Evolutionary conservation across 53 echinoderm and acorn worm genomes (phyloP), one percentile per base, ranked within the genome.

Genomic region (Echinometra lucunter): DNA sequence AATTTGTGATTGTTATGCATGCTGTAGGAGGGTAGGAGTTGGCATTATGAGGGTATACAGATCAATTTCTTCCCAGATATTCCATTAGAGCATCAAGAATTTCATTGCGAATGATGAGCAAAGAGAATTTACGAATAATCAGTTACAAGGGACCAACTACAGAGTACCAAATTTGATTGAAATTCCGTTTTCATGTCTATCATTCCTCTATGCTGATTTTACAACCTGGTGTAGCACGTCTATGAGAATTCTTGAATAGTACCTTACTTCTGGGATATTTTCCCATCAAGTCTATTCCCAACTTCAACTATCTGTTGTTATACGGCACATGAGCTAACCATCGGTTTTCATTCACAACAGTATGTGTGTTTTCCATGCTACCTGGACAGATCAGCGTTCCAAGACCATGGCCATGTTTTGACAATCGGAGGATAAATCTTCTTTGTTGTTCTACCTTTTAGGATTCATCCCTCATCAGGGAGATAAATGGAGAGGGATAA

Each of bases 361-460:
- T 38, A 18, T 2, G 35, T 35, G 34, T 25, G 63, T 1, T 63
- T 6, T 25, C 63, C 25, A 63, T 25, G 63, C 63, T 63, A 25
- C 37, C 74, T 21, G 38, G 81, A 72, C 28, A 38, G 81, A 81
- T 81, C 81, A 44, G 42, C 81, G 23, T 81, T 44, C 25, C 9
- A 25, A 81, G 44, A 44, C 85, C 30, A 49, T 53, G 0, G 85
- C 49, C 11, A 85, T 85, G 85, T 85, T 85, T 45, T 49, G 85
- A 85, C 28, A 85, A 85, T 85, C 11, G n/a, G 45, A 45, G 47
- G 85, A n/a, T n/a, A 49, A 47, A 85, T 85, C 85, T 28, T 10
- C 85, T 53, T 49, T 49, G 85, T 85, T 85, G 28, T 85, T 85
- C 85, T 85, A 85, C 85, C 85, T 13, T 49, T 85, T 85, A 28